These are phyloP conservation scores for Panzeria rudis DNA, from an alignment of 2,888 invertebrate genomes.

Conservation along the genomic window DNA sequence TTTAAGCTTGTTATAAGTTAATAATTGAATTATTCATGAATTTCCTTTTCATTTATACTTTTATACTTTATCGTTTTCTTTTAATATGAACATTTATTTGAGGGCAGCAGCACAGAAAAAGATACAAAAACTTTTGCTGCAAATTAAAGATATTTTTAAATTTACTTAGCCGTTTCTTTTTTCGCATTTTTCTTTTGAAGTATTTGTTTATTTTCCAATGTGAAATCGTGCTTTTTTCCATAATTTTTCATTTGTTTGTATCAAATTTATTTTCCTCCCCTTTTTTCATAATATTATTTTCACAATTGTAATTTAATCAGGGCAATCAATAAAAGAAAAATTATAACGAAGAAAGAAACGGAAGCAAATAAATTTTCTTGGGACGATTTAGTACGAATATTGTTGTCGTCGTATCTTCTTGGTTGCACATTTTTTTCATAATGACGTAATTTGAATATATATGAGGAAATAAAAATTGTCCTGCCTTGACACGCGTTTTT, in stretches of 20 bases:
- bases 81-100: constrained; percentile 1
- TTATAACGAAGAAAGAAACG: constrained; percentile 25
- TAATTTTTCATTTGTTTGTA: constrained; percentile 57
- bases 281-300: constrained; percentile 42
- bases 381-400: constrained; percentile 2
- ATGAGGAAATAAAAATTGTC: constrained; percentile 28
- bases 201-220: constrained; percentile 59
- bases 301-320: constrained; percentile 67
- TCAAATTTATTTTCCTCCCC: constrained; percentile 41
- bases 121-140: constrained; percentile 5
- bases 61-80: not conserved
- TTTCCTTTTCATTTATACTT: constrained; percentile 33
- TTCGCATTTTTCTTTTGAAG: constrained; percentile 47
- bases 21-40: constrained; percentile 74
- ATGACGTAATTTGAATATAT: constrained; percentile 69
- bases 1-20: constrained; percentile 73
- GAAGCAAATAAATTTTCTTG: constrained; percentile 28
- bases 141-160: constrained; percentile 55
- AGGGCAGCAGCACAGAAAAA: constrained; percentile 1
- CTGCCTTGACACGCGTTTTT: constrained; percentile 52
- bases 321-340: constrained; percentile 69
- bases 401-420: constrained; percentile 24
- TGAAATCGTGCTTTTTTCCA: constrained; percentile 54
- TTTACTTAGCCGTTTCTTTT: constrained; percentile 40
- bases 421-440: constrained; percentile 45